A percentile compares a stretch with the other conserved stretches of the same genome.
phyloP scores from a whole-genome alignment of 2,797 vertebrate species.

The Gambelia wislizenii region DNA sequence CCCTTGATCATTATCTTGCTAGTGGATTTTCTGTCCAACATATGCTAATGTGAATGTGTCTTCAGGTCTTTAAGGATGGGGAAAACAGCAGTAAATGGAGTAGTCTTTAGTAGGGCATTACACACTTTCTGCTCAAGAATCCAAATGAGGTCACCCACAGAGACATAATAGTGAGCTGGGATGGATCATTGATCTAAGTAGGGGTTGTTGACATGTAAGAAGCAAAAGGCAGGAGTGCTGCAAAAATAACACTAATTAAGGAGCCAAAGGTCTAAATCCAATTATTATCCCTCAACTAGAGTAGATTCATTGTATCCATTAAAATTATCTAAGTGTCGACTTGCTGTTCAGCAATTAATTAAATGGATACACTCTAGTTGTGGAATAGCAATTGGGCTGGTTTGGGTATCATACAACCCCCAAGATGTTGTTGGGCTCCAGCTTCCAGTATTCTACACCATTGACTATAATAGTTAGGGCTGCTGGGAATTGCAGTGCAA shows the following conservation, averaged over 20 bases:
- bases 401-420: too few species aligned
- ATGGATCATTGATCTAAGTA: not conserved
- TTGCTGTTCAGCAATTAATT: too few species aligned
- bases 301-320: too few species aligned
- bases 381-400: too few species aligned
- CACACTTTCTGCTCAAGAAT: not conserved
- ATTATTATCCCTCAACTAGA: too few species aligned
- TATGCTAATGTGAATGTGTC: slow-evolving; percentile 18
- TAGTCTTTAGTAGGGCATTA: slow-evolving; percentile 13
- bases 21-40: slow-evolving; percentile 16
- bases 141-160: not conserved
- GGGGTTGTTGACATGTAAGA: not conserved
- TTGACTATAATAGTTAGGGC: too few species aligned
- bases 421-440: too few species aligned
- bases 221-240: not conserved
- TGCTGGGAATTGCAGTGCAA: too few species aligned
- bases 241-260: not conserved
- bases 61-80: not conserved
- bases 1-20: slow-evolving; percentile 26
- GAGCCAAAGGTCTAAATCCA: not conserved
- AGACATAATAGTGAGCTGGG: not conserved
- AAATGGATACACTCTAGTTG: too few species aligned
- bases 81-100: not conserved
- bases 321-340: too few species aligned
- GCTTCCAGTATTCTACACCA: too few species aligned